Conservation (phyloP, 92 coral and sea anemone species). For the Diadumene lineata region DNA sequence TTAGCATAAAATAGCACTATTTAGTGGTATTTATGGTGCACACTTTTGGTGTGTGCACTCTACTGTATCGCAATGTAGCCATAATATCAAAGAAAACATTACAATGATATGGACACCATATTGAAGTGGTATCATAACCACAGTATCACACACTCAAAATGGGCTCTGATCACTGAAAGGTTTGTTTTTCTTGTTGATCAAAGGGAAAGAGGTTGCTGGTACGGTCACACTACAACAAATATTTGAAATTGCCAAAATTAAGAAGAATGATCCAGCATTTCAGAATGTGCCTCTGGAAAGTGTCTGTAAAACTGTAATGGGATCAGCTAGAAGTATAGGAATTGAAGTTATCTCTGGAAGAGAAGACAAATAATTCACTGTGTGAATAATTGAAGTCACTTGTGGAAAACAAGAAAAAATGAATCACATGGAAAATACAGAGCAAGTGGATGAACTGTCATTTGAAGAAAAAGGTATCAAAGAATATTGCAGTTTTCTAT, state of each 20-base stretch:
- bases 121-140: too few species aligned
- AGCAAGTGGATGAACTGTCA: too few species aligned
- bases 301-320: constrained; percentile 85
- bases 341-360: constrained; percentile 71
- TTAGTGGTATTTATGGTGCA: too few species aligned
- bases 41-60: too few species aligned
- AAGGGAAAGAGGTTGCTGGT: constrained; percentile 89
- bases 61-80: too few species aligned
- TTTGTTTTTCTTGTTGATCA: constrained; percentile 3
- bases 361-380: constrained; percentile 7
- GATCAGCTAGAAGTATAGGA: constrained; percentile 95
- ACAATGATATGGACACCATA: too few species aligned
- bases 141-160: too few species aligned
- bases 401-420: not conserved
- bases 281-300: constrained; percentile 83
- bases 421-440: not conserved
- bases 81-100: too few species aligned
- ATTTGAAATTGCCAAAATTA: constrained; percentile 89
- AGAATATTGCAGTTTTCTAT: too few species aligned
- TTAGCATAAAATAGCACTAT: too few species aligned
- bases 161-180: too few species aligned
- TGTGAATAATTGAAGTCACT: not conserved
- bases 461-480: too few species aligned
- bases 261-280: constrained; percentile 73
- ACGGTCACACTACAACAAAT: constrained; percentile 88